Evolutionary conservation across 2,888 invertebrate genomes (phyloP), one percentile per base, ranked within the genome.

Genomic region (Pandemis cinnamomeana): DNA sequence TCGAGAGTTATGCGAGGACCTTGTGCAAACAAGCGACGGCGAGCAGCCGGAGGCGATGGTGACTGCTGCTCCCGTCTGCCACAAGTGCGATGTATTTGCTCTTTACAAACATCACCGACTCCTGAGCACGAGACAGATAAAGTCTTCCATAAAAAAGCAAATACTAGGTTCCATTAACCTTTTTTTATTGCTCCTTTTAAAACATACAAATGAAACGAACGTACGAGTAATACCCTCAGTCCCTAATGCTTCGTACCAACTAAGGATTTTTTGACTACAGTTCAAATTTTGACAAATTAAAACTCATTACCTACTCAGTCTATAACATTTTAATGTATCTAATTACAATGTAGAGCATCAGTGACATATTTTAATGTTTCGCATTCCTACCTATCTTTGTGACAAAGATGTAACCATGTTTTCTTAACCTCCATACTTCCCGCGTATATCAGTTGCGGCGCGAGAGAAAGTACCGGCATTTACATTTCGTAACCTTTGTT

Each of bases 341-440:
- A 15, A 74, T 62, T 44, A 46, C 42, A 48, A 44, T 36, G 41
- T 51, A n/a, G 5, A 67, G 41, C 41, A 55, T 78, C 78, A 77
- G 80, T 81, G 80, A 79, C 78, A 82, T 77, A 77, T 77, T 79
- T 79, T 78, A 82, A 78, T 81, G 81, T 85, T 88, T 86, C 81
- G 84, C 83, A 87, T 83, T 83, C 82, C 84, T 83, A 84, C 82
- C 84, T 83, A 84, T 84, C 84, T 83, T 79, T 83, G 81, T 79
- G 44, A 82, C 84, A 83, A 83, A 88, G 86, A 87, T 81, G 87
- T 87, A 85, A 89, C 86, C 86, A 86, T 93, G 92, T 93, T 93
- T 87, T 92, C 86, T 88, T 93, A 92, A 93, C 92, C 93, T 92
- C 91, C 89, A 90, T 92, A 87, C 86, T 86, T 83, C 86, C 83